A percentile compares a stretch with the other conserved stretches of the same genome.
phyloP scores from a whole-genome alignment of 2,797 vertebrate species.

The Acestrorhynchus altus region DNA sequence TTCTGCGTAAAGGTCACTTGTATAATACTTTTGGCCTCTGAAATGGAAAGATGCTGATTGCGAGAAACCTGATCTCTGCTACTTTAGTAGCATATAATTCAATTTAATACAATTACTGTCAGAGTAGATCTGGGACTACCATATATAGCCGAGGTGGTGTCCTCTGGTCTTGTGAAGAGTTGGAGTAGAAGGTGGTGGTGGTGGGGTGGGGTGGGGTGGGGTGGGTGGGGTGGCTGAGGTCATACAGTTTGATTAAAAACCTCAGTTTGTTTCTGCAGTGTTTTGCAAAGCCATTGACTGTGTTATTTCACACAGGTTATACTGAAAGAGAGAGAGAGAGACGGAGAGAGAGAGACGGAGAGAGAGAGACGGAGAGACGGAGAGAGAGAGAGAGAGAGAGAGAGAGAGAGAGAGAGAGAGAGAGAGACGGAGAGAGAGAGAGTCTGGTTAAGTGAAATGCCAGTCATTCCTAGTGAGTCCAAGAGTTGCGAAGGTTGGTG shows the following conservation, averaged over 20 bases:
- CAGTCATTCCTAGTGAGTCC: slow-evolving; percentile 80
- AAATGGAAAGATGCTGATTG: slow-evolving; percentile 44
- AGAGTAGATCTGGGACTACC: slow-evolving; percentile 19
- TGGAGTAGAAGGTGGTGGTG: slow-evolving; percentile 50
- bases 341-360: not conserved
- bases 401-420: slow-evolving; percentile 26
- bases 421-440: slow-evolving; percentile 32
- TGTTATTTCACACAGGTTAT: slow-evolving; percentile 77
- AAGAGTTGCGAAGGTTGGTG: slow-evolving; percentile 79
- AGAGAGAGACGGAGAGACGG: slow-evolving; percentile 33
- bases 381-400: slow-evolving; percentile 48
- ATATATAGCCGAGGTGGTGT: slow-evolving; percentile 22
- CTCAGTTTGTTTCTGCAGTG: slow-evolving; percentile 29
- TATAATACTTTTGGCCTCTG: slow-evolving; percentile 1
- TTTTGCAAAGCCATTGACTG: slow-evolving; percentile 66
- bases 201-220: slow-evolving; percentile 18
- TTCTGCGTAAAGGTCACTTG: slow-evolving; percentile 12
- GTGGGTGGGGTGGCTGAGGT: slow-evolving; percentile 53
- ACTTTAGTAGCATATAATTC: slow-evolving; percentile 40
- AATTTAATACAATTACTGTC: slow-evolving; percentile 37
- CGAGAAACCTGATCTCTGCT: slow-evolving; percentile 37
- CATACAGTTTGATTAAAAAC: slow-evolving; percentile 61
- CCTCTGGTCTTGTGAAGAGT: slow-evolving; percentile 51
- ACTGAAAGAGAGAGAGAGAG: slow-evolving; percentile 53
- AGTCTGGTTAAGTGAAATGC: slow-evolving; percentile 78